Base-by-base conservation (phyloP, 2,797 vertebrate genomes). In the Chanos chanos region DNA sequence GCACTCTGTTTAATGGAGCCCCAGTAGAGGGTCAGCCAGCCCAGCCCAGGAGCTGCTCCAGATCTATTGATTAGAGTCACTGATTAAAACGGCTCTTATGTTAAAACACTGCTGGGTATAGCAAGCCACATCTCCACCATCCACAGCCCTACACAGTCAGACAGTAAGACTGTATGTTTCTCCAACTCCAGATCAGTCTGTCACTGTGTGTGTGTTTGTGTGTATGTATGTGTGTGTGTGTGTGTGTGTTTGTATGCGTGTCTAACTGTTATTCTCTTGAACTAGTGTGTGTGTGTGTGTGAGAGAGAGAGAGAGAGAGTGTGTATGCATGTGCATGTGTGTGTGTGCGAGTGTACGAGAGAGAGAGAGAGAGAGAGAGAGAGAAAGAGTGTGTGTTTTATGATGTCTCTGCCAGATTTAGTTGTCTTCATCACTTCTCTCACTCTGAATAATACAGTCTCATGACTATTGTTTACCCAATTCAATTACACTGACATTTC, bases 381-480 rank as follows among this genome's bases (percentile, higher is more conserved):
- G 64, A 41, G 51, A 36, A 50, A 45, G 60, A 45, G 40, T 50
- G 43, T 33, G 40, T 48, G 28, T 41, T 43, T 4, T 16, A 13
- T 8, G 18, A 13, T 4, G 33, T 36, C n/a, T 0, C 0, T 81
- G 76, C 82, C 84, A 88, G 85, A 88, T 87, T 87, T 89, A 83
- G 85, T 79, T 80, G 79, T 81, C 80, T 81, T 50, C 86, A 83
- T 85, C 82, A 68, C 73, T 79, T 74, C 77, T 85, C 49, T 87
- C 84, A 81, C 87, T 81, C 79, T 89, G 84, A 86, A 82, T 86
- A 86, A 82, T 81, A 82, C 81, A 73, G 81, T 88, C 86, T 83
- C 85, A 71, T 71, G 85, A 89, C 86, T 86, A 85, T 75, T 88
- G 85, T 88, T 87, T 85, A 76, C 64, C 75, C 82, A 87, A 89